Evolutionary conservation across 2,888 invertebrate species (phyloP).

Genomic region (Cybosia mesomella): DNA sequence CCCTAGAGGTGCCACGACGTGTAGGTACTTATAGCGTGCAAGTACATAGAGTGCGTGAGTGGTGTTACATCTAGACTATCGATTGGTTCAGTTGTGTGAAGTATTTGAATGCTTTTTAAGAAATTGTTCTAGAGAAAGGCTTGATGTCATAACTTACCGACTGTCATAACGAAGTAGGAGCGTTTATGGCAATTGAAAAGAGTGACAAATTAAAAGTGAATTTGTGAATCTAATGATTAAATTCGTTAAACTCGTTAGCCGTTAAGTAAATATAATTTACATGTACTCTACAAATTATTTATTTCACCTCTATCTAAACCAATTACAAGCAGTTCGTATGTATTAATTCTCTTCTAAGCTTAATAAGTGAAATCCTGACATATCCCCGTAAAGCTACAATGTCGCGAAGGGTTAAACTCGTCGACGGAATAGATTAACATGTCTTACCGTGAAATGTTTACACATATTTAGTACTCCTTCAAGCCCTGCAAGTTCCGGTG

Average conservation of each 20-base stretch:
- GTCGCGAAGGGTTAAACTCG: constrained; percentile 49
- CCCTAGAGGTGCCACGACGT: no score
- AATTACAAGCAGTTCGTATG: background rate
- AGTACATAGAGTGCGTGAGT: no score
- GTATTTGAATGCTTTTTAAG: no score
- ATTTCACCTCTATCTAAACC: background rate
- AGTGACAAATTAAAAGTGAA: background rate
- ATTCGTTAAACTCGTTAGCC: background rate
- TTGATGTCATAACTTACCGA: no score
- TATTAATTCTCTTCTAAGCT: constrained; percentile 29
- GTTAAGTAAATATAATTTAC: background rate
- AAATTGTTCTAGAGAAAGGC: background rate
- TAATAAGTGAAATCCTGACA: constrained; percentile 60
- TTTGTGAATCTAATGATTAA: background rate
- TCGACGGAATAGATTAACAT: constrained; percentile 54
- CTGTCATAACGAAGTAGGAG: no score
- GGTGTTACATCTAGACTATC: constrained; percentile 25
- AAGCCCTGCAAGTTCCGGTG: constrained; percentile 6
- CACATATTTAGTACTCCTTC: constrained; percentile 36
- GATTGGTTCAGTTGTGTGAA: background rate
- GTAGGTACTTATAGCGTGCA: no score
- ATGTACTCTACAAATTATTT: background rate
- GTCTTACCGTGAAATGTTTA: constrained; percentile 40
- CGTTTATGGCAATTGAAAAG: no score
- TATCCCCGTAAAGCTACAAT: constrained; percentile 52